These are phyloP conservation scores for Hesperophylax magnus DNA, from an alignment of 1,140 invertebrate species.

Conservation along the genomic window DNA sequence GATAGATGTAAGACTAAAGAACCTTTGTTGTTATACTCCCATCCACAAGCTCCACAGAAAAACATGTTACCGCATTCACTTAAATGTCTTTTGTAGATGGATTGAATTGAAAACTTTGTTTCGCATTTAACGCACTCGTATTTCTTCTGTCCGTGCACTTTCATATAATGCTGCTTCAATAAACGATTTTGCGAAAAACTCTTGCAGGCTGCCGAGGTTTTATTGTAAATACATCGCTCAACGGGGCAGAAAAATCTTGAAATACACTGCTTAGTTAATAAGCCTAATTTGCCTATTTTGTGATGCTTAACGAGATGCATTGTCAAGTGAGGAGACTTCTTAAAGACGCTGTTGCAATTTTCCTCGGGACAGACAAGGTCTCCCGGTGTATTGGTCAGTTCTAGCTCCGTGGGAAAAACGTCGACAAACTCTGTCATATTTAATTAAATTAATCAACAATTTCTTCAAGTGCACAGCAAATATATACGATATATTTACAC, in stretches of 20 bases:
- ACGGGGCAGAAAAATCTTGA: slow-evolving; percentile 40
- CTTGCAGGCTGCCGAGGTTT: neutral
- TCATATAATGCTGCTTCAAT: slow-evolving; percentile 48
- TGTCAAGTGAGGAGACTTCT: slow-evolving; percentile 39
- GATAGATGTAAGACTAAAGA: slow-evolving; percentile 37
- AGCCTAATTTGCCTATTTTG: slow-evolving; percentile 21
- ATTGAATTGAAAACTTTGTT: slow-evolving; percentile 1
- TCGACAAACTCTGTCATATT: slow-evolving; percentile 5
- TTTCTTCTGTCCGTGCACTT: slow-evolving; percentile 44
- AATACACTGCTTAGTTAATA: neutral
- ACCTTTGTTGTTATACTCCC: slow-evolving; percentile 39
- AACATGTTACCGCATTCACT: slow-evolving; percentile 5
- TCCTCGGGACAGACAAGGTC: slow-evolving; percentile 31
- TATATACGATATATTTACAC: no score
- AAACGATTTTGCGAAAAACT: slow-evolving; percentile 35
- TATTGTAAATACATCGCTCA: slow-evolving; percentile 33
- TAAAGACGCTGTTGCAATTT: slow-evolving; percentile 36
- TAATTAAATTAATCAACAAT: no score
- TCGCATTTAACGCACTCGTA: slow-evolving; percentile 41
- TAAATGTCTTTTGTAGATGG: slow-evolving; percentile 29
- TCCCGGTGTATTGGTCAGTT: slow-evolving; percentile 13
- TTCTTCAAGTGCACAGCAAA: no score
- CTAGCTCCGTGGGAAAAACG: slow-evolving; percentile 1
- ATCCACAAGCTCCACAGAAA: slow-evolving; percentile 34
- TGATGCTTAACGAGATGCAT: slow-evolving; percentile 50